Percentiles rank a stretch among this genome's conserved stretches.
phyloP scores from a whole-genome alignment of 2,888 invertebrate genomes.

The Lithosia quadra region DNA sequence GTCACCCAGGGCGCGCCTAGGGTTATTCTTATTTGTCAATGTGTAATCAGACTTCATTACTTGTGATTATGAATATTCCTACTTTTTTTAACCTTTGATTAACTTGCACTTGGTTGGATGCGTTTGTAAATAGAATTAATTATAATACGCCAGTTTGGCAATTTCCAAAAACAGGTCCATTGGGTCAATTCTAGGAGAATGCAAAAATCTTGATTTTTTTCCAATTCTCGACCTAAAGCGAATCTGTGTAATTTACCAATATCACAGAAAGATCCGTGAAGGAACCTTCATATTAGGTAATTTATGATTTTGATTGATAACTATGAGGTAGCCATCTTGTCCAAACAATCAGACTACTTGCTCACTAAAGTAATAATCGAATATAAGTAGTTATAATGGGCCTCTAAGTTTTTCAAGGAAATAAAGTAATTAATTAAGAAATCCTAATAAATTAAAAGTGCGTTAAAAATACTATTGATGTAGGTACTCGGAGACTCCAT shows the following conservation, averaged over 20 bases:
- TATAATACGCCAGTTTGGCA: not conserved
- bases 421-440: slow-evolving; percentile 6
- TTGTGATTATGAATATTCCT: not conserved
- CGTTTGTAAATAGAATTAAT: not conserved
- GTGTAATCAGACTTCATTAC: not conserved
- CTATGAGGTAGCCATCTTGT: slow-evolving; percentile 20
- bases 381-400: slow-evolving; percentile 1
- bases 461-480: slow-evolving; percentile 9
- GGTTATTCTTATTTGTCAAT: too few species aligned
- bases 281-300: not conserved
- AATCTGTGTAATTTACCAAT: too few species aligned
- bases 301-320: not conserved
- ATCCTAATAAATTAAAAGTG: slow-evolving; percentile 12
- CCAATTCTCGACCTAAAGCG: too few species aligned
- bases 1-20: too few species aligned
- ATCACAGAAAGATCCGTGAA: too few species aligned
- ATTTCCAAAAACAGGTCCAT: not conserved
- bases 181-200: too few species aligned
- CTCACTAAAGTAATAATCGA: slow-evolving; percentile 16
- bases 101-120: not conserved
- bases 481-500: slow-evolving; percentile 23
- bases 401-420: slow-evolving; percentile 10
- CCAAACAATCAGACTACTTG: slow-evolving; percentile 20
- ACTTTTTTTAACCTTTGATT: not conserved
- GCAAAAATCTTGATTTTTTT: too few species aligned